A percentile compares a stretch with the other conserved stretches of the same genome.
phyloP scores from a whole-genome alignment of 2,888 invertebrate species.

The Thymelicus acteon region DNA sequence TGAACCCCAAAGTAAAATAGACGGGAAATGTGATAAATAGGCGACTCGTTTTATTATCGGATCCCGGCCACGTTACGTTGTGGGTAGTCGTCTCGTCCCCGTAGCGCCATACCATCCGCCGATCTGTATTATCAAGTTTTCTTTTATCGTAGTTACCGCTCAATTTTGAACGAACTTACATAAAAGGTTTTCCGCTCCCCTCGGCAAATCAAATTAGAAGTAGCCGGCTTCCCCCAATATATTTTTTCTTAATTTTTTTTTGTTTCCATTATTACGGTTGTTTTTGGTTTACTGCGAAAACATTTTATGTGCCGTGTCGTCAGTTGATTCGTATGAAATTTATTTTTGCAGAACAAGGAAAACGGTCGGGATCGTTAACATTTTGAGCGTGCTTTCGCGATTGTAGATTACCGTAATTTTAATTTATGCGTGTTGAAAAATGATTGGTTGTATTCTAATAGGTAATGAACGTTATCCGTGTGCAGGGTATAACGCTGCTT shows the following conservation, averaged over 20 bases:
- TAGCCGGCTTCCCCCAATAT: slow-evolving; percentile 28
- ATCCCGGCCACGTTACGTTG: slow-evolving; percentile 76
- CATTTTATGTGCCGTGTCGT: slow-evolving; percentile 25
- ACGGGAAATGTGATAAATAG: slow-evolving; percentile 85
- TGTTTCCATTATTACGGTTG: slow-evolving; percentile 35
- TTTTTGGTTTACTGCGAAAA: slow-evolving; percentile 46
- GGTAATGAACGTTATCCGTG: slow-evolving; percentile 52
- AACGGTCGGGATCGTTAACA: background rate
- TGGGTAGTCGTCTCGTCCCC: slow-evolving; percentile 68
- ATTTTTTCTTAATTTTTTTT: slow-evolving; percentile 28
- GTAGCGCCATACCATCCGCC: slow-evolving; percentile 49
- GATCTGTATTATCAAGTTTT: slow-evolving; percentile 78
- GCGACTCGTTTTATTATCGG: slow-evolving; percentile 81
- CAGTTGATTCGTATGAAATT: slow-evolving; percentile 29
- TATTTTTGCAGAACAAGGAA: slow-evolving; percentile 24
- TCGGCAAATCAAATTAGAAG: slow-evolving; percentile 43
- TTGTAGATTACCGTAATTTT: slow-evolving; percentile 6
- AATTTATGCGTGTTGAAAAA: background rate
- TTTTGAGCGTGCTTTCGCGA: slow-evolving; percentile 2
- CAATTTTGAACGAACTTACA: slow-evolving; percentile 71
- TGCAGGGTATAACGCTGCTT: slow-evolving; percentile 89
- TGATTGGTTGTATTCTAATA: background rate
- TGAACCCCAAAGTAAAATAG: slow-evolving; percentile 82
- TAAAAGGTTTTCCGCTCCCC: slow-evolving; percentile 67
- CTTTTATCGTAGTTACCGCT: slow-evolving; percentile 79